phyloP scores from a whole-genome alignment of 1,140 invertebrate species.

The Thaumatotibia leucotreta region DNA sequence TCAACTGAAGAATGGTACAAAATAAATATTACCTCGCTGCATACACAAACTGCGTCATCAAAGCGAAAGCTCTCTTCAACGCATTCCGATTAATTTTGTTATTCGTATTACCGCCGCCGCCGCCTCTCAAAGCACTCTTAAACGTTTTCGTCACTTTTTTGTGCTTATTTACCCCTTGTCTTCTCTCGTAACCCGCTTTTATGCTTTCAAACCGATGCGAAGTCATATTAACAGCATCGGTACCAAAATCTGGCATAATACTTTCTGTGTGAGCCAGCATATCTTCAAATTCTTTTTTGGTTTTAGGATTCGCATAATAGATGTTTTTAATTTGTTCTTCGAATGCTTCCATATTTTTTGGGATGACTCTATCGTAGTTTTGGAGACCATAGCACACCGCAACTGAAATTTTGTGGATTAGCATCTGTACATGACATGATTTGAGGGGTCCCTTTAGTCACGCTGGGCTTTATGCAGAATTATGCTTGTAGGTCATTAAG shows the following conservation, averaged over 20 bases:
- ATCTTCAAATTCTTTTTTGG: not conserved
- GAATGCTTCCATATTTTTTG: no score
- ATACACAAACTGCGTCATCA: not conserved
- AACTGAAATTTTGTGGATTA: no score
- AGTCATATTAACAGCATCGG: not conserved
- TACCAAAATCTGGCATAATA: not conserved
- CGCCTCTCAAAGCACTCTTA: not conserved
- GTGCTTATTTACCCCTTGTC: not conserved
- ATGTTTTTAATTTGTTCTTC: not conserved
- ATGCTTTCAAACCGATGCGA: not conserved
- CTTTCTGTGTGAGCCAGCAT: not conserved
- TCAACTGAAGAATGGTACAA: no score
- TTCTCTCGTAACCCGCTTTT: not conserved
- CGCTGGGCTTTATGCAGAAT: no score
- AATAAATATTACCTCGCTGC: not conserved
- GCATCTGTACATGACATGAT: no score
- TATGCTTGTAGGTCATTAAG: no score
- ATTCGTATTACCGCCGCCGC: not conserved
- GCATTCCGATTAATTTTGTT: not conserved
- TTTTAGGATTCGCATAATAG: not conserved
- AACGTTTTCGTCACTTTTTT: not conserved
- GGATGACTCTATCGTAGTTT: no score
- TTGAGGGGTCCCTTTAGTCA: no score
- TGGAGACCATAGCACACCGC: no score
- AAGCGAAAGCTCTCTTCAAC: not conserved